These are phyloP conservation scores for Pogoniulus pusillus DNA, from an alignment of 2,797 vertebrate genomes.

Conservation along the genomic window DNA sequence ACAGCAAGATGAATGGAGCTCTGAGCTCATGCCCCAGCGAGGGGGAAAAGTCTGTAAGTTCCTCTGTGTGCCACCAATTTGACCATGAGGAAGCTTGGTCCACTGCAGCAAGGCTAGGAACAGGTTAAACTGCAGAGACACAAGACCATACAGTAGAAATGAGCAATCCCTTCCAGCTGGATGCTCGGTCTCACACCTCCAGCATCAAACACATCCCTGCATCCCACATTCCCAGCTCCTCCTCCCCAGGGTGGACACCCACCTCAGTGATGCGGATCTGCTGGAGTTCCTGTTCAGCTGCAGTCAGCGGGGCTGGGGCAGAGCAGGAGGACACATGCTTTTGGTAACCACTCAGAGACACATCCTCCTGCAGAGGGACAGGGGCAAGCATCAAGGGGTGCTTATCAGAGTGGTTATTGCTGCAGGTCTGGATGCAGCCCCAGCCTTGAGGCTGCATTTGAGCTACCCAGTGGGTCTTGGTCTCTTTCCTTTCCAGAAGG, in stretches of 20 bases:
- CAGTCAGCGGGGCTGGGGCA: conserved; percentile 88
- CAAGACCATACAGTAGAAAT: fast-evolving
- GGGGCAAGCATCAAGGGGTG: background rate
- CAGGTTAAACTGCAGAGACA: fast-evolving
- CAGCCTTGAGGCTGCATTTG: background rate
- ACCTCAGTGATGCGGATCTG: conserved; percentile 96
- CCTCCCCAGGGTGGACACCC: background rate
- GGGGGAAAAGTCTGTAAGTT: background rate
- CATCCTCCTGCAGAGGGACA: conserved; percentile 84
- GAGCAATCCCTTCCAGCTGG: background rate
- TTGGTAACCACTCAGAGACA: conserved; percentile 92
- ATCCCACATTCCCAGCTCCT: background rate
- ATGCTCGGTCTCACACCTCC: background rate
- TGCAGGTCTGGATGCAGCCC: background rate
- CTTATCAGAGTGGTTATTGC: fast-evolving
- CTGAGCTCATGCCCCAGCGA: background rate
- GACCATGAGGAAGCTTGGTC: background rate
- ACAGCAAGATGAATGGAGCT: background rate
- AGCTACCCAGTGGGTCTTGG: background rate
- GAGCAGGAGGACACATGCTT: conserved; percentile 88
- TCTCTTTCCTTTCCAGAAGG: background rate
- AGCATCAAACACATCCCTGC: background rate
- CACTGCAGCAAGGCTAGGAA: background rate
- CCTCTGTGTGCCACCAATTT: background rate
- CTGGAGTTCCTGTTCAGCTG: conserved; percentile 92